Evolutionary conservation across 2,888 invertebrate genomes (phyloP).

Genomic region (Euplagia quadripunctaria): DNA sequence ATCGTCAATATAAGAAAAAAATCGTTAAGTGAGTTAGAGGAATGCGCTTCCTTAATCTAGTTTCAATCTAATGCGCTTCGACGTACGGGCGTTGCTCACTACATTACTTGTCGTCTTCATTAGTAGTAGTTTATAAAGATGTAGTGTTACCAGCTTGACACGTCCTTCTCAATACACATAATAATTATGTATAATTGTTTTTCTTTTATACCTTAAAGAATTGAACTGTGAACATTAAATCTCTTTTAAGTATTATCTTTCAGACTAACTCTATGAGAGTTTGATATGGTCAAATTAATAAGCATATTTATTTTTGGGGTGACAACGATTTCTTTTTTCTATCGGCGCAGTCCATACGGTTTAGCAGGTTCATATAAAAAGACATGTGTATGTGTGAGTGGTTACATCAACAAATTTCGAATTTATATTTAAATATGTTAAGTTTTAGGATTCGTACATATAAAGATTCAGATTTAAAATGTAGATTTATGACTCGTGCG

Average conservation of each 20-base stretch:
- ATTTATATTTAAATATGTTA: no score
- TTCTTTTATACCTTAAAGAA: neutral
- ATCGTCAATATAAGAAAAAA: neutral
- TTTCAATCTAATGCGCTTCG: conserved; percentile 5
- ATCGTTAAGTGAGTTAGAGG: conserved; percentile 8
- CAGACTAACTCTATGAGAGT: neutral
- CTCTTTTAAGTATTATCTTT: neutral
- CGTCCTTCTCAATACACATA: neutral
- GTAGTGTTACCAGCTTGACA: neutral
- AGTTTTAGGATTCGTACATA: no score
- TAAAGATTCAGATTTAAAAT: no score
- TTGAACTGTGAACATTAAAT: neutral
- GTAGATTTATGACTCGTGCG: no score
- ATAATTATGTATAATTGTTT: neutral
- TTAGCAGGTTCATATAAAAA: no score
- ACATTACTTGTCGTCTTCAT: conserved; percentile 10
- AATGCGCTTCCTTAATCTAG: conserved; percentile 17
- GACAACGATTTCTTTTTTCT: no score
- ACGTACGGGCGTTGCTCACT: neutral
- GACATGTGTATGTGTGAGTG: no score
- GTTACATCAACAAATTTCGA: no score
- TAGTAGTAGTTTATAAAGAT: conserved; percentile 6
- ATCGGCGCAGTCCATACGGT: no score
- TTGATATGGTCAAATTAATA: neutral
- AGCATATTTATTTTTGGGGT: no score